These are phyloP conservation scores for Tetramorium bicarinatum DNA, from an alignment of 2,888 invertebrate species.

Conservation along the genomic window DNA sequence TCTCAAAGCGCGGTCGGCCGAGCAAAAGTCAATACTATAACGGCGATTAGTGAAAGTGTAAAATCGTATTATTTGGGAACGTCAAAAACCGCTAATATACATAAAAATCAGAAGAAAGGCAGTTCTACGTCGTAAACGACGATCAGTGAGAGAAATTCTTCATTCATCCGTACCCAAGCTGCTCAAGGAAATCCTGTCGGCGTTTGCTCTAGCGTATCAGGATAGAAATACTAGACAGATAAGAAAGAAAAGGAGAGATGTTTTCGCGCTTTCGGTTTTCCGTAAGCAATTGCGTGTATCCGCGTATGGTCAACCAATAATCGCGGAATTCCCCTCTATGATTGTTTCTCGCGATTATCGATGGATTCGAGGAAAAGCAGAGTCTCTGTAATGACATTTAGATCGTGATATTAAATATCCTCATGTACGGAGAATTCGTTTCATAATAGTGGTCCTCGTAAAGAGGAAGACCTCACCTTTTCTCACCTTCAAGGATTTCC, in stretches of 20 bases:
- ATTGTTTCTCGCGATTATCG: slow-evolving; percentile 15
- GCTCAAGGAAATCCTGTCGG: slow-evolving; percentile 69
- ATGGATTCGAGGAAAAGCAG: not conserved
- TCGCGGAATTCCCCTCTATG: slow-evolving; percentile 20
- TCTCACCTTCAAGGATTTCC: not conserved
- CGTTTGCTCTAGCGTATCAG: slow-evolving; percentile 67
- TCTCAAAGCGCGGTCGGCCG: not conserved
- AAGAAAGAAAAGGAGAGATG: not conserved
- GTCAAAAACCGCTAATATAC: slow-evolving; percentile 47
- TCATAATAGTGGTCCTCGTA: not conserved
- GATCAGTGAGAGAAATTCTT: slow-evolving; percentile 67
- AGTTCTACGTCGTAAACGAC: slow-evolving; percentile 15
- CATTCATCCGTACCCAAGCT: slow-evolving; percentile 67
- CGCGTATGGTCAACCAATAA: not conserved
- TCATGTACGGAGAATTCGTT: slow-evolving; percentile 1
- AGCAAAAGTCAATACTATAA: not conserved
- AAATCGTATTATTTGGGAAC: not conserved
- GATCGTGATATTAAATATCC: slow-evolving; percentile 12
- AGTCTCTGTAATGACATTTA: slow-evolving; percentile 8
- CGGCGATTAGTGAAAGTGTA: slow-evolving; percentile 32
- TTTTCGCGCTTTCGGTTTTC: slow-evolving; percentile 5
- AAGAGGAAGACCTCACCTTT: not conserved
- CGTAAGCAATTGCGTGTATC: slow-evolving; percentile 15
- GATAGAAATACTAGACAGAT: slow-evolving; percentile 13
- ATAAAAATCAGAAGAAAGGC: slow-evolving; percentile 61